Evolutionary conservation across 2,888 invertebrate species (phyloP), one percentile per base, ranked within the genome.

Genomic region (Oeneis ivallda): DNA sequence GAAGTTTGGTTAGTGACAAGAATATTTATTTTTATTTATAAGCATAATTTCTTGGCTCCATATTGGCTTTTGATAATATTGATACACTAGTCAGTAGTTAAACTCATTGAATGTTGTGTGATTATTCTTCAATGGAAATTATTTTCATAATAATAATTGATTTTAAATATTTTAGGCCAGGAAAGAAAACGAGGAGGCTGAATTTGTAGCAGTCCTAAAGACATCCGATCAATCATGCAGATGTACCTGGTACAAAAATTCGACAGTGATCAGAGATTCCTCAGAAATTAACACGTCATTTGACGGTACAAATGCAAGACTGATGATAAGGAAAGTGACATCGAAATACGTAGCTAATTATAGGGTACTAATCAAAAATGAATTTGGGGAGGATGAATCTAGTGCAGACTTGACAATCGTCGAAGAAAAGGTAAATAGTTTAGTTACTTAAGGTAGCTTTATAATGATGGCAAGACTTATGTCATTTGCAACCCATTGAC

Each of bases 341-440:
- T 93, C 93, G n/a, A 96, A 96, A 78, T 95, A 95, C 81, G 93
- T 95, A 5, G 97, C 97, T 50, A 94, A 94, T 59, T 98, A 98
- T 86, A 95, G 94, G 79, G 95, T 98, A 52, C 95, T 97, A 34
- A 96, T 98, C 62, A 95, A 94, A 79, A 99, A 99, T 83, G 97
- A 98, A 82, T 95, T 95, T 75, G 99, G 99, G 59, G 95, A 96
- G 81, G 98, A 97, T 75, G 96, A 97, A 79, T 96, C 96, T 1
- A 94, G 95, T 53, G 97, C 98, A 56, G 95, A 96, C 77, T 93
- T 99, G 66, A 96, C 96, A 26, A 95, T 99, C 11, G 94, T 92
- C 1, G 92, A 92, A 71, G 93, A 93, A 80, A 93, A 94, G 87
- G 92, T 89, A 79, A 70, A 49, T 52, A 41, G 8, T 43, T 62